phyloP scores from a whole-genome alignment of 2,797 vertebrate genomes.

The Prionace glauca region DNA sequence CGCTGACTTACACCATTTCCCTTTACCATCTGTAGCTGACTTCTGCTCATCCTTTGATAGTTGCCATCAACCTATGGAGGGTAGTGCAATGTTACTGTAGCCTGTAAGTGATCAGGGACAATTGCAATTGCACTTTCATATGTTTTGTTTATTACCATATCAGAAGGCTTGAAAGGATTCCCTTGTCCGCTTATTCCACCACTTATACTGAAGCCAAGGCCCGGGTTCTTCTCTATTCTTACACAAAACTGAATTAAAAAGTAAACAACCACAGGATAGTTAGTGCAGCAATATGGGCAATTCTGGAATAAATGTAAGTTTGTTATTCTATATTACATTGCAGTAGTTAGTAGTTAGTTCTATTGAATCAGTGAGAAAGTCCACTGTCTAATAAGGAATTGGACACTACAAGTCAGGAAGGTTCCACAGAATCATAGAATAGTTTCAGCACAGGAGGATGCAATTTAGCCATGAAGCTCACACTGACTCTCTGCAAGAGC shows the following conservation, averaged over 20 bases:
- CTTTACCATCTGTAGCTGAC: conserved; percentile 35
- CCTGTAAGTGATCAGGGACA: neutral
- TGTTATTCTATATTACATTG: neutral
- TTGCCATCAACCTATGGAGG: conserved; percentile 36
- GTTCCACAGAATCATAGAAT: neutral
- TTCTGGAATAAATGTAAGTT: neutral
- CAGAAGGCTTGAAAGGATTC: conserved; percentile 98
- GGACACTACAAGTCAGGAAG: neutral
- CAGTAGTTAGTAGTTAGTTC: neutral
- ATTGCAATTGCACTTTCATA: neutral
- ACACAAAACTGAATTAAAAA: conserved; percentile 77
- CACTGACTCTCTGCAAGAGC: neutral
- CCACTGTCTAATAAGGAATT: neutral
- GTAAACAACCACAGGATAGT: neutral
- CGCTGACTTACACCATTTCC: conserved; percentile 38
- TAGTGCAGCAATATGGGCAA: neutral
- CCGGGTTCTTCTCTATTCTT: conserved; percentile 98
- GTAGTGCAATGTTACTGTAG: conserved; percentile 22
- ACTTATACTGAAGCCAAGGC: conserved; percentile 98
- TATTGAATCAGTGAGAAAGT: neutral
- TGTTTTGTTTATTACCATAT: conserved; percentile 71
- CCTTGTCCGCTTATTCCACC: conserved; percentile 98
- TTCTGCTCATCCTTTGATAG: conserved; percentile 38
- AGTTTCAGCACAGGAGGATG: neutral
- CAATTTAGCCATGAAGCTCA: neutral